phyloP scores from a whole-genome alignment of 2,113 vertebrate genomes.

The Elanoides forficatus region DNA sequence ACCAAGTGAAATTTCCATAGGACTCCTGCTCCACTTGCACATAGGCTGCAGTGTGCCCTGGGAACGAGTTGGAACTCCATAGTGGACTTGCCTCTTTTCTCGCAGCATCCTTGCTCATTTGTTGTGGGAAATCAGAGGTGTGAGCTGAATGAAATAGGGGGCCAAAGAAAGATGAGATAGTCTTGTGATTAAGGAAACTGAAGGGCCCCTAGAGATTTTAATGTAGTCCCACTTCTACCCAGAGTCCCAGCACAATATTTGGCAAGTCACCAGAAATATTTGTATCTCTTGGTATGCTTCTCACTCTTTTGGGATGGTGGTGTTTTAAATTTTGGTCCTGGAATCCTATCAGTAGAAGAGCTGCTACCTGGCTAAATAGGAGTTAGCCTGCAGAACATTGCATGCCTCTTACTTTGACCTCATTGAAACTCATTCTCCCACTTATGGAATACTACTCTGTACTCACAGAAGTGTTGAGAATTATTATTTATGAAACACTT shows the following conservation, averaged over 20 bases:
- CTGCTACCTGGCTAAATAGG: background rate
- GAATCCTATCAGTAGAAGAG: background rate
- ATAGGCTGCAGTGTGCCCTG: background rate
- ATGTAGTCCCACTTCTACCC: background rate
- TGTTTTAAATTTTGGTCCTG: background rate
- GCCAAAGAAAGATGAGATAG: background rate
- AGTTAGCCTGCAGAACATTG: background rate
- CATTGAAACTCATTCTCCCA: background rate
- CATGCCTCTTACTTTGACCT: background rate
- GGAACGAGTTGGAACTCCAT: background rate
- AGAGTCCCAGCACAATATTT: background rate
- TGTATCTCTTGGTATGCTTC: background rate
- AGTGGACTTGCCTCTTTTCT: background rate
- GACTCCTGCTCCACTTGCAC: background rate
- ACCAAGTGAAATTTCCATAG: background rate
- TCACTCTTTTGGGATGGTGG: accelerated
- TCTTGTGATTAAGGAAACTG: background rate
- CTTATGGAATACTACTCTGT: background rate
- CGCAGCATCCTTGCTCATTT: background rate
- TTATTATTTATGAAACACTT: background rate
- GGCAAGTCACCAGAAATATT: background rate
- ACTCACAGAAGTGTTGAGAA: background rate
- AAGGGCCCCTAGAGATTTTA: background rate
- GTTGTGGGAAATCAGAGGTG: background rate
- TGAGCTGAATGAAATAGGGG: background rate